Percentiles rank a stretch among this genome's conserved stretches.
These are phyloP conservation scores for Sus scrofa DNA, from an alignment of 2,113 vertebrate genomes.

Conservation along the genomic window DNA sequence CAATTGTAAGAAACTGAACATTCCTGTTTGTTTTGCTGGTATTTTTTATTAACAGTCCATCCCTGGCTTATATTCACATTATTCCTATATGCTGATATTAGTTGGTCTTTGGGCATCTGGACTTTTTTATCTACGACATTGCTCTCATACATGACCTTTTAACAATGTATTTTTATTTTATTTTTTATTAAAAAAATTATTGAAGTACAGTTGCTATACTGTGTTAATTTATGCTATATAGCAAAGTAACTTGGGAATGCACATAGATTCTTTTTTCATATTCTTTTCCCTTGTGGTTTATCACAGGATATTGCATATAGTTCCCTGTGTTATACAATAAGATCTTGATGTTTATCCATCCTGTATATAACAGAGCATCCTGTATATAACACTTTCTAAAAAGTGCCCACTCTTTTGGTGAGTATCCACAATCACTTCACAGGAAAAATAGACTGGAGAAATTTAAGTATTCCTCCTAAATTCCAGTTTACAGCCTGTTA, in stretches of 20 bases:
- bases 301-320: too few species aligned
- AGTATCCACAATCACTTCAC: constrained; percentile 3
- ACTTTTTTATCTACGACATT: not conserved
- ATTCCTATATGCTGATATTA: not conserved
- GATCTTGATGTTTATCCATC: too few species aligned
- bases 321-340: too few species aligned
- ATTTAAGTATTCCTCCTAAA: constrained; percentile 52
- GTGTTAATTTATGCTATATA: too few species aligned
- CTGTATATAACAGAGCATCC: not conserved
- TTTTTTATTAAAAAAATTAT: too few species aligned
- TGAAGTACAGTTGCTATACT: too few species aligned
- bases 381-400: not conserved
- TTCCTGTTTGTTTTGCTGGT: not conserved
- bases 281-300: too few species aligned
- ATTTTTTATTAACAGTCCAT: not conserved
- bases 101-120: constrained; percentile 35
- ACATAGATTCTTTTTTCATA: too few species aligned
- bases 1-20: not conserved
- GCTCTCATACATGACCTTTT: not conserved
- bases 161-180: not conserved
- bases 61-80: not conserved
- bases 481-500: constrained; percentile 47
- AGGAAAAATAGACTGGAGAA: constrained; percentile 28
- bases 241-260: too few species aligned
- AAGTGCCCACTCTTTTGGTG: not conserved